Percentiles rank a stretch among this genome's conserved stretches.
phyloP scores from a whole-genome alignment of 92 coral and sea anemone species.

The Muricea muricata region DNA sequence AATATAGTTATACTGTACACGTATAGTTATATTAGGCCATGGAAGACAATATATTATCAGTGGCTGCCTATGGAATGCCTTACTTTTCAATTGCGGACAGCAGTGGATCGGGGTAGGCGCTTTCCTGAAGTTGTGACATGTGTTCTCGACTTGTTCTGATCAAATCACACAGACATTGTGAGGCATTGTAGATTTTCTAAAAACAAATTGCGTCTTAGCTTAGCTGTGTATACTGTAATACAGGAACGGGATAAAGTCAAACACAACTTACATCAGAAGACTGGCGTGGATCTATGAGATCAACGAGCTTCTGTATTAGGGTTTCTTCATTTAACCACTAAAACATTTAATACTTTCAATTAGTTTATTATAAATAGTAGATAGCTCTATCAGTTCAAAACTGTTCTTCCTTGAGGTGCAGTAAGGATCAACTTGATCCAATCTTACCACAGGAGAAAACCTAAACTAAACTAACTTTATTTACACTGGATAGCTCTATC shows the following conservation, averaged over 20 bases:
- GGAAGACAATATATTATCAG: too few species aligned
- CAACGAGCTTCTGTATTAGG: conserved; percentile 82
- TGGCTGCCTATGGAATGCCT: too few species aligned
- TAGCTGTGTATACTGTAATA: too few species aligned
- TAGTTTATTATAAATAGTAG: not conserved
- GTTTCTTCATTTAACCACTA: conserved; percentile 93
- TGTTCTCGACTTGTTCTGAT: conserved; percentile 93
- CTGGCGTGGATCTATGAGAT: conserved; percentile 85
- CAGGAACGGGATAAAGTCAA: not conserved
- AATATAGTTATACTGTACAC: too few species aligned
- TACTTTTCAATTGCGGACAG: conserved; percentile 91
- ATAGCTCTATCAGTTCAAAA: too few species aligned
- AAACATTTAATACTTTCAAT: conserved; percentile 13
- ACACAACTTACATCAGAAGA: conserved; percentile 83
- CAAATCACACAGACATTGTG: conserved; percentile 91
- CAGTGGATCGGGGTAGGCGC: conserved; percentile 84
- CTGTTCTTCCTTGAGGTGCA: too few species aligned
- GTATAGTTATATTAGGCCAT: too few species aligned
- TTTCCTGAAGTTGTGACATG: conserved; percentile 96
- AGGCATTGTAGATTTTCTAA: conserved; percentile 94
- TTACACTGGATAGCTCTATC: too few species aligned
- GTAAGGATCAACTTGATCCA: too few species aligned
- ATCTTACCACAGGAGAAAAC: not conserved
- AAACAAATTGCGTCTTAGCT: conserved; percentile 14
- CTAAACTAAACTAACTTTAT: not conserved